phyloP scores from a whole-genome alignment of 2,113 vertebrate species.

The Lanius ludovicianus region DNA sequence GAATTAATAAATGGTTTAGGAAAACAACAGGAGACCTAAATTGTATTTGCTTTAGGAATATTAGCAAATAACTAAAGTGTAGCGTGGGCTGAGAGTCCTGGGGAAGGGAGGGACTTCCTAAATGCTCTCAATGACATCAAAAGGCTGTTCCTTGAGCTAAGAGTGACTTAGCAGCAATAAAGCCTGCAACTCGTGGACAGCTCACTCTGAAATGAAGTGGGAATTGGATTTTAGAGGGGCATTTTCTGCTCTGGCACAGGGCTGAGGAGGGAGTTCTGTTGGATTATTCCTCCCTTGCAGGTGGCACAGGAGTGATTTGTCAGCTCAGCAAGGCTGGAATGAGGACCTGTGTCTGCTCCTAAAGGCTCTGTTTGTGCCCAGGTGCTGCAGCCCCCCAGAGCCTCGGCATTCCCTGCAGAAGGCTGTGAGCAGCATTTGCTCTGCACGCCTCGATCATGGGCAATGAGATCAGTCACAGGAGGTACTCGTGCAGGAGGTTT shows the following conservation, averaged over 20 bases:
- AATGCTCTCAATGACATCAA: not conserved
- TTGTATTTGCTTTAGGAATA: not conserved
- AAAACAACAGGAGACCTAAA: not conserved
- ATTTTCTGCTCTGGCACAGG: fast-evolving
- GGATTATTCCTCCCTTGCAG: not conserved
- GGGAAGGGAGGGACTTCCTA: not conserved
- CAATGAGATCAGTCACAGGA: not conserved
- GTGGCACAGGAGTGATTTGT: not conserved
- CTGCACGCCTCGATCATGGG: not conserved
- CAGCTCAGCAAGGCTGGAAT: not conserved
- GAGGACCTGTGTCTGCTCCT: not conserved
- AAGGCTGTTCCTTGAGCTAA: not conserved
- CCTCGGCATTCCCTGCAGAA: not conserved
- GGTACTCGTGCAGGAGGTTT: not conserved
- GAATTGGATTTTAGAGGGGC: not conserved
- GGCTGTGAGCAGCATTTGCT: not conserved
- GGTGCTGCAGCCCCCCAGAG: too few species aligned
- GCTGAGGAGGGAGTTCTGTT: not conserved
- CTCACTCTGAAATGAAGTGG: not conserved
- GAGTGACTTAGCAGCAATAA: not conserved
- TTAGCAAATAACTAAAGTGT: constrained; percentile 12
- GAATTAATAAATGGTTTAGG: not conserved
- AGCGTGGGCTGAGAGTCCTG: not conserved
- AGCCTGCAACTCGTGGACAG: not conserved
- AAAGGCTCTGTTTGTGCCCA: not conserved